These are phyloP conservation scores for Grapholita molesta DNA, from an alignment of 1,140 invertebrate species.

Conservation along the genomic window DNA sequence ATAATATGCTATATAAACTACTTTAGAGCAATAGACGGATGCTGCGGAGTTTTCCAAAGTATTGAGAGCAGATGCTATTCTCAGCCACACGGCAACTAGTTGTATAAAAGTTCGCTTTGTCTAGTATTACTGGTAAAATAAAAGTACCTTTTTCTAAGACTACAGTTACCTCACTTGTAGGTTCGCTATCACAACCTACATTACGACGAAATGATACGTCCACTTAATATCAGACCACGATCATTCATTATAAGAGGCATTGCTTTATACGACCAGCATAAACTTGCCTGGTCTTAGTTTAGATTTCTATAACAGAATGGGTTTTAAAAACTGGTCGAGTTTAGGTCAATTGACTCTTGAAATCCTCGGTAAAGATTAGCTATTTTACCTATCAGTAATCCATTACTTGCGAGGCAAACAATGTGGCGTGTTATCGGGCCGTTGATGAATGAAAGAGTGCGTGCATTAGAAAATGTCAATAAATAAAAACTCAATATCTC, in stretches of 20 bases:
- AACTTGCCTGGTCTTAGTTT: not conserved
- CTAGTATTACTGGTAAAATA: too few relatives aligned
- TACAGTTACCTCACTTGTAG: slow-evolving; percentile 59
- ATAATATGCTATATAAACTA: too few relatives aligned
- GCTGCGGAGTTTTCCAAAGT: too few relatives aligned
- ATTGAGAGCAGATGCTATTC: too few relatives aligned
- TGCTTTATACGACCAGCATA: slow-evolving; percentile 35
- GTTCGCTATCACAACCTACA: slow-evolving; percentile 53
- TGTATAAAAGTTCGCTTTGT: too few relatives aligned
- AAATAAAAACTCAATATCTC: slow-evolving; percentile 73
- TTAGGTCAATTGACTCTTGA: slow-evolving; percentile 51
- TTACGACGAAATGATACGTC: slow-evolving; percentile 63
- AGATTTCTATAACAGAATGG: not conserved
- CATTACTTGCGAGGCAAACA: slow-evolving; percentile 72
- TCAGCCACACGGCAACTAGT: too few relatives aligned
- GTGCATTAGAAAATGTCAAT: slow-evolving; percentile 74
- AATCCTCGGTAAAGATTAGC: slow-evolving; percentile 62
- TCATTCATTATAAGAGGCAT: slow-evolving; percentile 55
- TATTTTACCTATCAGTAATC: slow-evolving; percentile 72
- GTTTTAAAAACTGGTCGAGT: not conserved
- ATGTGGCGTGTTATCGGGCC: slow-evolving; percentile 66
- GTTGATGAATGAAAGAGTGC: slow-evolving; percentile 59
- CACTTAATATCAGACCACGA: slow-evolving; percentile 60
- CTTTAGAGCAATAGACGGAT: too few relatives aligned
- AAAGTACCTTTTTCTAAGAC: slow-evolving; percentile 27